Conservation (phyloP, 1,140 invertebrate species). For the Drosophila azteca region DNA sequence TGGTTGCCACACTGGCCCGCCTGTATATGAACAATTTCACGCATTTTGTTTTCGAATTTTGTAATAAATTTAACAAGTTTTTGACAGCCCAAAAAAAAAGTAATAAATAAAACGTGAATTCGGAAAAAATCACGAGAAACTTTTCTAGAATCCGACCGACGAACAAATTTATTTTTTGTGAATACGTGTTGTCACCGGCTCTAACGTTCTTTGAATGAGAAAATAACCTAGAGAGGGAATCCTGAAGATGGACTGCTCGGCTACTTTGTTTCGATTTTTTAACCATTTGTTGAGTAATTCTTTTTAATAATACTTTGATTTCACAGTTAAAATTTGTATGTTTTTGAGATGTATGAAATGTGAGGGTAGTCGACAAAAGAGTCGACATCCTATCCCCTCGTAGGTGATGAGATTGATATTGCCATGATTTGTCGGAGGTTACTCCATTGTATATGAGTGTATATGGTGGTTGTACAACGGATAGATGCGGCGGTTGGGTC, state of each 20-base stretch:
- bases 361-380: background rate
- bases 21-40: conserved; percentile 92
- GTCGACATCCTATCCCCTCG: background rate
- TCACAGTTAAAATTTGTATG: conserved; percentile 6
- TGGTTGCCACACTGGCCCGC: conserved; percentile 95
- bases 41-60: conserved; percentile 84
- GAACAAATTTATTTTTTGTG: conserved; percentile 61
- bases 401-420: conserved; percentile 41
- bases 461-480: conserved; percentile 33
- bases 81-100: background rate
- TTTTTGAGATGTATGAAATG: conserved; percentile 24
- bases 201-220: conserved; percentile 31
- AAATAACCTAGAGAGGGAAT: background rate
- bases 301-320: conserved; percentile 31
- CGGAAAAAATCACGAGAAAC: background rate
- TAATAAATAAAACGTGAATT: conserved; percentile 16
- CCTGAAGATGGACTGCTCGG: background rate
- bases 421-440: conserved; percentile 22
- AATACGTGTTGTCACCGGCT: conserved; percentile 33
- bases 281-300: background rate
- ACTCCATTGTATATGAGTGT: conserved; percentile 39
- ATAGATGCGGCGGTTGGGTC: conserved; percentile 44
- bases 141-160: too few relatives aligned
- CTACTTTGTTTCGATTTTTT: conserved; percentile 8
- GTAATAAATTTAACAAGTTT: background rate